Evolutionary conservation across 2,888 invertebrate genomes (phyloP), one percentile per base, ranked within the genome.

Genomic region (Agrilus mali): DNA sequence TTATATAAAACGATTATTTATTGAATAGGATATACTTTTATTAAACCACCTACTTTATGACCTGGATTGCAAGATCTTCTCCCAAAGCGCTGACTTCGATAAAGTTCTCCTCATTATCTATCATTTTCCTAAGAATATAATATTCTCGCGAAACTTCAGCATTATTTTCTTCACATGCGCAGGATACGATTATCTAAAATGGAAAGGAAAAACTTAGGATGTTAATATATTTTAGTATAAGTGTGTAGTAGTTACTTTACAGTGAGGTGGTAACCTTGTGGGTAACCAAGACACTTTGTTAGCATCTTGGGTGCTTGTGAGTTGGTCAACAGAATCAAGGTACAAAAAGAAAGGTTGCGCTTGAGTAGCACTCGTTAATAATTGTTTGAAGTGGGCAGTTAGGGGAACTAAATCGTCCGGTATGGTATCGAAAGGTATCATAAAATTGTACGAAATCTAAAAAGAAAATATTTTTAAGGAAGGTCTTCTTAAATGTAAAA

Each of bases 281-380:
- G 97, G 96, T 54, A 97, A 69, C 96, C 96, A 97, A 0, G 95
- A 89, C 31, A 97, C 82, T 66, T 94, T 92, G 57, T 94, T 95
- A 20, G 93, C 88, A 57, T 90, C 90, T 54, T 93, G 92, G 0
- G 90, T 85, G 0, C 90, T 92, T 6, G 94, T 95, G 39, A 98
- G 72, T 65, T 97, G 95, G 70, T 98, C 97, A 1, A 98, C 88
- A 0, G 95, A 95, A 66, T 98, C 97, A 56, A 98, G 69, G 63
- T 93, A 94, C 36, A 98, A 71, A 0, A 94, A 75, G 36, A 97
- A 70, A 0, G 96, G 95, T 58, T 90, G 88, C 54, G 86, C 82
- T 48, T 74, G 66, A 1, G 77, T 82, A 0, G 92, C 92, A 64
- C 85, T 75, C 7, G 86, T 85, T 45, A 96, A 68, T 37, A 97